Conservation (phyloP, 2,797 vertebrate species). For the Hylomyscus alleni region DNA sequence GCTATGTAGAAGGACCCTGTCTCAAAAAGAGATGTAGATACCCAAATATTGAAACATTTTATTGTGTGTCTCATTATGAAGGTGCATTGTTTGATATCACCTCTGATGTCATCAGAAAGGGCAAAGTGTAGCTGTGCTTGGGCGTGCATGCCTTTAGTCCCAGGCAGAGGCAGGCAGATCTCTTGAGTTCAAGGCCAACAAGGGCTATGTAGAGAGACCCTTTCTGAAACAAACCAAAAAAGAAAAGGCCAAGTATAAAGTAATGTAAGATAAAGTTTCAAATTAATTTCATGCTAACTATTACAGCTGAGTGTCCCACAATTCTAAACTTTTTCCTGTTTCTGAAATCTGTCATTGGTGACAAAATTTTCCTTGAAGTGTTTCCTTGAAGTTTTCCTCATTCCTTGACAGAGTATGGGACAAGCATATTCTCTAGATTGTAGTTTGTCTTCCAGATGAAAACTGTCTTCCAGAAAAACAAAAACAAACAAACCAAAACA, state of each 20-base stretch:
- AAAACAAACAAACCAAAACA: no score
- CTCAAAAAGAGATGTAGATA: not conserved
- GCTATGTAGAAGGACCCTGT: not conserved
- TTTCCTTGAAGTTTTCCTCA: no score
- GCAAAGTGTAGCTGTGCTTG: not conserved
- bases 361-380: constrained; percentile 25
- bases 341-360: constrained; percentile 23
- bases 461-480: not conserved
- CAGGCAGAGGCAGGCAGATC: not conserved
- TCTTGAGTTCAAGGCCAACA: not conserved
- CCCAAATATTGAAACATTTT: not conserved
- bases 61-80: not conserved
- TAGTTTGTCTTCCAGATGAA: not conserved
- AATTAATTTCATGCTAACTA: not conserved
- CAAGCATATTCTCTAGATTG: not conserved
- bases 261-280: constrained; percentile 25
- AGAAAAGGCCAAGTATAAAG: not conserved
- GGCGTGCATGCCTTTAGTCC: not conserved
- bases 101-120: not conserved
- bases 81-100: not conserved
- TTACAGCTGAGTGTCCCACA: not conserved
- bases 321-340: not conserved
- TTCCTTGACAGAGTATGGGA: constrained; percentile 22
- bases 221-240: not conserved
- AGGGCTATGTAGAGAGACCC: not conserved